Percentiles rank a stretch among this genome's conserved stretches.
phyloP scores from a whole-genome alignment of 1,140 invertebrate genomes.

The Heliothis subflexa region DNA sequence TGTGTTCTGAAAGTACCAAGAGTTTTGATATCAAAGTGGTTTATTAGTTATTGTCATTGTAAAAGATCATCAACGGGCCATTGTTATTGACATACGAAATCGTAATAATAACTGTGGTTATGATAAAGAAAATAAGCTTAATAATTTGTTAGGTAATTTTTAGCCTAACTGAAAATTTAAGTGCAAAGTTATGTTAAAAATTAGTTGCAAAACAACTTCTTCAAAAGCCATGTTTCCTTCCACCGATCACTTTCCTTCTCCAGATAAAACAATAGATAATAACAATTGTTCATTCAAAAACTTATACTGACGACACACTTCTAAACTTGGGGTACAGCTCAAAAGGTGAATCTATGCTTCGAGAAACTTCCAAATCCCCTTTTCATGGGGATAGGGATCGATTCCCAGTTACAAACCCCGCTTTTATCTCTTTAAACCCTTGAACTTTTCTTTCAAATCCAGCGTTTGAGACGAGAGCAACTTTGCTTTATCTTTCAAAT shows the following conservation, averaged over 20 bases:
- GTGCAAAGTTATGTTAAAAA: too few relatives aligned
- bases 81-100: neutral
- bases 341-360: slow-evolving; percentile 38
- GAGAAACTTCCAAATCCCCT: slow-evolving; percentile 39
- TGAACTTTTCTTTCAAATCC: slow-evolving; percentile 48
- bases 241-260: neutral
- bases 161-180: too few relatives aligned
- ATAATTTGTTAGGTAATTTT: too few relatives aligned
- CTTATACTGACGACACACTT: neutral
- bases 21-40: too few relatives aligned
- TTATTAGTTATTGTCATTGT: neutral
- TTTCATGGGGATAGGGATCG: slow-evolving; percentile 36
- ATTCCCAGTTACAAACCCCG: slow-evolving; percentile 41
- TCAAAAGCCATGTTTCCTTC: too few relatives aligned
- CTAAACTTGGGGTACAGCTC: slow-evolving; percentile 13
- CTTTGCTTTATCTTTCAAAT: slow-evolving; percentile 32
- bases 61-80: neutral
- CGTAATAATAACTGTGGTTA: neutral
- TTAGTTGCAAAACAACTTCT: too few relatives aligned
- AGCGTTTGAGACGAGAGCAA: slow-evolving; percentile 18
- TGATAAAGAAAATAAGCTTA: neutral
- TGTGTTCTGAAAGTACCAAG: too few relatives aligned
- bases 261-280: slow-evolving; percentile 10
- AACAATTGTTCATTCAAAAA: slow-evolving; percentile 6
- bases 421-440: slow-evolving; percentile 48